Percentiles rank a stretch among this genome's conserved stretches.
Conservation (phyloP, 2,888 invertebrate genomes). For the Cerceris rybyensis region DNA sequence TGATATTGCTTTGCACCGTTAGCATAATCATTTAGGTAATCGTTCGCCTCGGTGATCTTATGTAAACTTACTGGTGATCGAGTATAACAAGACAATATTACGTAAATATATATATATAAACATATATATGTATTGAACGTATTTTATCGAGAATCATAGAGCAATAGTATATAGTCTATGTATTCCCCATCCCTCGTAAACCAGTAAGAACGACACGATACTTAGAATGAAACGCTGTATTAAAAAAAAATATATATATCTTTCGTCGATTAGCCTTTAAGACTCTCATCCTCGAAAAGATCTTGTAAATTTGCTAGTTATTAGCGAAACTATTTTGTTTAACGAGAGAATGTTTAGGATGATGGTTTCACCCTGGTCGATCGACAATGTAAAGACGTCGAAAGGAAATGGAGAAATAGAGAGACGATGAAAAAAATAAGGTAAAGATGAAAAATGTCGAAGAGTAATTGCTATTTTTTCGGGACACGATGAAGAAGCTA, state of each 20-base stretch:
- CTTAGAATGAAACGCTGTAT: slow-evolving; percentile 17
- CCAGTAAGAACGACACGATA: slow-evolving; percentile 34
- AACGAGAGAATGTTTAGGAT: slow-evolving; percentile 32
- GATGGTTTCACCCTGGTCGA: slow-evolving; percentile 1
- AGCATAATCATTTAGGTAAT: no score
- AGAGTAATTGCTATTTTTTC: slow-evolving; percentile 40
- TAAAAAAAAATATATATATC: no score
- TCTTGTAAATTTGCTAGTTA: slow-evolving; percentile 44
- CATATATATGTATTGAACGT: slow-evolving; percentile 39
- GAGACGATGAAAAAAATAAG: background rate
- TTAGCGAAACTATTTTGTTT: slow-evolving; percentile 57
- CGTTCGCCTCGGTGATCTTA: background rate
- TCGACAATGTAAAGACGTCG: background rate
- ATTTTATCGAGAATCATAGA: slow-evolving; percentile 52
- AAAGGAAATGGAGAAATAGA: background rate
- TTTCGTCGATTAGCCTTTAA: slow-evolving; percentile 27
- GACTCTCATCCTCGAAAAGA: slow-evolving; percentile 13
- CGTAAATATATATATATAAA: slow-evolving; percentile 58
- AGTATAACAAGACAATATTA: slow-evolving; percentile 77
- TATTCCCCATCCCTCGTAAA: slow-evolving; percentile 45
- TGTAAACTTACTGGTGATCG: slow-evolving; percentile 71
- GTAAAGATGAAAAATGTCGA: background rate
- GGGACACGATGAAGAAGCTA: slow-evolving; percentile 30
- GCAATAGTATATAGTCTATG: slow-evolving; percentile 31
- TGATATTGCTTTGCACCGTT: no score